Evolutionary conservation across 2,113 vertebrate genomes (phyloP).

Genomic region (Erythrocebus patas): DNA sequence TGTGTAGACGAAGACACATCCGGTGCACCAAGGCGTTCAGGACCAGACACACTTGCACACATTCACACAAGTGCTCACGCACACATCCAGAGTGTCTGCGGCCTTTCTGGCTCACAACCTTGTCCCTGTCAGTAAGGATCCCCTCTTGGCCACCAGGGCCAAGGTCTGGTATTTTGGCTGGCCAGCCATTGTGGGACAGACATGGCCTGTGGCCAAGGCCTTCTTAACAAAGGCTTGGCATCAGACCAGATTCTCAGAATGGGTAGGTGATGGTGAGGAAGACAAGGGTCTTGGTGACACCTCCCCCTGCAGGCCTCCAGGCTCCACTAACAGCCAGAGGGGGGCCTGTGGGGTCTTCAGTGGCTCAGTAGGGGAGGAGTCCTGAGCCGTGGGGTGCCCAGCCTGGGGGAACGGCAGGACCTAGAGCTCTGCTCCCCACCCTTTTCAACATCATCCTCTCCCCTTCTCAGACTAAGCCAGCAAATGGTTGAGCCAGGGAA

Average conservation of each 20-base stretch:
- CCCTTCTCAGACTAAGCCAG: background rate
- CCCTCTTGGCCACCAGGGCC: background rate
- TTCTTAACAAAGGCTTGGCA: background rate
- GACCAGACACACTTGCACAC: background rate
- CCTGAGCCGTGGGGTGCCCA: background rate
- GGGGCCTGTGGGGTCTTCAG: background rate
- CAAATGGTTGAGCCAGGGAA: background rate
- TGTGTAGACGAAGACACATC: background rate
- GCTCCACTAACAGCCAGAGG: background rate
- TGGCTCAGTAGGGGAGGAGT: background rate
- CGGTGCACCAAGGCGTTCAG: background rate
- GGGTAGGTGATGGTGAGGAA: background rate
- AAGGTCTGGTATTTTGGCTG: background rate
- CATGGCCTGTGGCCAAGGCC: background rate
- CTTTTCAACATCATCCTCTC: background rate
- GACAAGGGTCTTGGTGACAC: background rate
- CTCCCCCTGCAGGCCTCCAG: background rate
- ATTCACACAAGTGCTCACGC: background rate
- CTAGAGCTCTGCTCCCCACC: background rate
- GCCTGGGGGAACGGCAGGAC: rapidly evolving
- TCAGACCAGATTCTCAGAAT: background rate
- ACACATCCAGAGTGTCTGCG: rapidly evolving
- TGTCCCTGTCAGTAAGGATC: background rate
- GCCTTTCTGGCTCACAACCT: background rate
- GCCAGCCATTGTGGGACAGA: too few species aligned